Conservation (phyloP, 2,113 vertebrate species). For the Megaceryle torquata region DNA sequence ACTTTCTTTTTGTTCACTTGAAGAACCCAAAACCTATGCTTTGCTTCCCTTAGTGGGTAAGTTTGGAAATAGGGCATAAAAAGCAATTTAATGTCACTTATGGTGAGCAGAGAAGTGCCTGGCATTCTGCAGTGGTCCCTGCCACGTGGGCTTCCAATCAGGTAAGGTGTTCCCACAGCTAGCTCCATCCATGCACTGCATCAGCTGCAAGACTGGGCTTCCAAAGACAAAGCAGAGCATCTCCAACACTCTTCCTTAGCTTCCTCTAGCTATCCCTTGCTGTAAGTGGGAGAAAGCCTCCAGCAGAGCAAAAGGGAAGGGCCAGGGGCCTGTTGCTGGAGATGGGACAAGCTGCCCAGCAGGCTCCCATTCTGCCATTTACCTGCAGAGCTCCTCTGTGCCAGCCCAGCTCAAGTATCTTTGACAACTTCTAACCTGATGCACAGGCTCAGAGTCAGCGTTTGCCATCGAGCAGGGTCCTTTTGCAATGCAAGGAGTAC, state of each 20-base stretch:
- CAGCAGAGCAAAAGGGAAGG: neutral
- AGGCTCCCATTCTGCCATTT: neutral
- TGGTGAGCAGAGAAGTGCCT: neutral
- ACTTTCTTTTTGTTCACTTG: neutral
- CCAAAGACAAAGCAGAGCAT: neutral
- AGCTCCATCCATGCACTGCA: neutral
- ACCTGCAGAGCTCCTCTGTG: neutral
- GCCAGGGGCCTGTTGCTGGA: neutral
- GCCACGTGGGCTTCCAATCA: neutral
- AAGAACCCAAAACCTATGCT: neutral
- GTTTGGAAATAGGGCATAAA: neutral
- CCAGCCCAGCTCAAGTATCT: neutral
- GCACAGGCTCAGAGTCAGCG: neutral
- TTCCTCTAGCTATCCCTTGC: neutral
- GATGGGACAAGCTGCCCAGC: neutral
- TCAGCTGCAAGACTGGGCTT: neutral
- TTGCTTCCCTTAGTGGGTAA: neutral
- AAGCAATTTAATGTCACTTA: neutral
- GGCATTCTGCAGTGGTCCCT: neutral
- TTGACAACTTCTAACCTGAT: neutral
- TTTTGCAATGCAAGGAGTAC: neutral
- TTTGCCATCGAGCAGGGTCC: neutral
- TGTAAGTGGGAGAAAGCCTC: neutral
- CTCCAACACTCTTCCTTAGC: neutral
- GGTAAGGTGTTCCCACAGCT: neutral